A percentile compares a stretch with the other conserved stretches of the same genome.
These are phyloP conservation scores for Melangyna quadrimaculata DNA, from an alignment of 2,888 invertebrate genomes.

Conservation along the genomic window DNA sequence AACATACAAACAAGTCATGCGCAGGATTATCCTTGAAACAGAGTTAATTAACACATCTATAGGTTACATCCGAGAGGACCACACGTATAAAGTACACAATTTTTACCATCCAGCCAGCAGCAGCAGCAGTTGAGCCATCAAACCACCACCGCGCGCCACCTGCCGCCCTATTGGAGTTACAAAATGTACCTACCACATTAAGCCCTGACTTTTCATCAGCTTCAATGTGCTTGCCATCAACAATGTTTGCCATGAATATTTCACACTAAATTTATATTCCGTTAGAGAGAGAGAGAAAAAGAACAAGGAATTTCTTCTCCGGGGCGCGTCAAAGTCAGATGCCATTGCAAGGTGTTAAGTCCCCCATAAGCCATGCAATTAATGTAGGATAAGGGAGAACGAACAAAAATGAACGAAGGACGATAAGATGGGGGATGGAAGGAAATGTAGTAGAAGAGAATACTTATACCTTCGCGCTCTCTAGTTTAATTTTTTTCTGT, in stretches of 20 bases:
- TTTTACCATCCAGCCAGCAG: slow-evolving; percentile 4
- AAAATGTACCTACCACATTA: slow-evolving; percentile 24
- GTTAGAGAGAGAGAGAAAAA: neutral
- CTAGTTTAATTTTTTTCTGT: neutral
- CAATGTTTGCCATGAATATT: slow-evolving; percentile 62
- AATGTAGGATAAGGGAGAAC: slow-evolving; percentile 52
- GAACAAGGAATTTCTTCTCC: slow-evolving; percentile 50
- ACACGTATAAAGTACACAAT: slow-evolving; percentile 29
- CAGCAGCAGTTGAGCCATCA: too few relatives aligned
- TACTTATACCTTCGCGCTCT: slow-evolving; percentile 3
- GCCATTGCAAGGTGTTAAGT: slow-evolving; percentile 66
- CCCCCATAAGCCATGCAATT: slow-evolving; percentile 67
- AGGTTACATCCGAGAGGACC: slow-evolving; percentile 61
- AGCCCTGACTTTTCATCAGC: slow-evolving; percentile 40
- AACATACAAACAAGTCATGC: slow-evolving; percentile 47
- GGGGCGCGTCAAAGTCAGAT: slow-evolving; percentile 62
- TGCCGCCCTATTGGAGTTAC: neutral
- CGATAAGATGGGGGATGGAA: neutral
- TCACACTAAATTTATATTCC: slow-evolving; percentile 40
- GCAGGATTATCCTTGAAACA: slow-evolving; percentile 63
- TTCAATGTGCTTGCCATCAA: slow-evolving; percentile 10
- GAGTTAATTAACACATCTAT: slow-evolving; percentile 70
- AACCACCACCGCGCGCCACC: too few relatives aligned
- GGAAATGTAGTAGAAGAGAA: neutral
- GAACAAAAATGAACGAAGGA: neutral